Base-by-base conservation (phyloP, 2,797 vertebrate genomes). In the Bovichtus variegatus region DNA sequence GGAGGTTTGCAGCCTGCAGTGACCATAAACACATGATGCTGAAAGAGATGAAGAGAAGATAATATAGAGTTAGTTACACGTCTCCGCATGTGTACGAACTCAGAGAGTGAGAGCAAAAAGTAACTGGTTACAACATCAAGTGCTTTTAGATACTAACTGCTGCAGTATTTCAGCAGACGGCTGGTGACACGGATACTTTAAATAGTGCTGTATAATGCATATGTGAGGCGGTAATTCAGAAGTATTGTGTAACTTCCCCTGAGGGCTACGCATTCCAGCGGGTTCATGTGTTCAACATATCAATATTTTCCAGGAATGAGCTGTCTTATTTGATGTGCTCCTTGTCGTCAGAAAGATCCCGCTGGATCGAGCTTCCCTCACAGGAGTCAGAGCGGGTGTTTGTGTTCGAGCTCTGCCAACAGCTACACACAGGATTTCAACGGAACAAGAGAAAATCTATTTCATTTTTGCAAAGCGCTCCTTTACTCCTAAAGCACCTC, bases 391-490 rank as follows among this genome's bases (percentile, higher is more conserved):
- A 31, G 71, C 63, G 79, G 55, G 61, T 81, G 79, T 83, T 86
- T 81, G 74, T 68, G 74, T 87, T 86, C 74, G 69, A 83, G 81
- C 72, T 79, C 78, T 59, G 80, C 73, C 80, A 13, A 62, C 64
- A 74, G 72, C 78, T 61, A 38, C 57, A 19, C 58, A 9, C 34
- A 21, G 53, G 58, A 78, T 64, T 88, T 85, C 55, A 68, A 59
- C 40, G 54, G 60, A 82, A 72, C 69, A 72, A 82, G 73, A 86
- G 63, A 81, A 90, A 90, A 89, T 87, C 82, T 54, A 9, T 89
- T 91, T 91, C 65, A 87, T 91, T 91, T 67, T 85, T 60, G 50
- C 66, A 66, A 89, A 86, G 80, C 44, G 1, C 66, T 64, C 46
- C 66, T 54, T 77, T 21, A 2, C 76, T 84, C 59, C 63, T 78